Base-by-base conservation (phyloP, 1,140 invertebrate genomes). In the Sycophaga agraensis region DNA sequence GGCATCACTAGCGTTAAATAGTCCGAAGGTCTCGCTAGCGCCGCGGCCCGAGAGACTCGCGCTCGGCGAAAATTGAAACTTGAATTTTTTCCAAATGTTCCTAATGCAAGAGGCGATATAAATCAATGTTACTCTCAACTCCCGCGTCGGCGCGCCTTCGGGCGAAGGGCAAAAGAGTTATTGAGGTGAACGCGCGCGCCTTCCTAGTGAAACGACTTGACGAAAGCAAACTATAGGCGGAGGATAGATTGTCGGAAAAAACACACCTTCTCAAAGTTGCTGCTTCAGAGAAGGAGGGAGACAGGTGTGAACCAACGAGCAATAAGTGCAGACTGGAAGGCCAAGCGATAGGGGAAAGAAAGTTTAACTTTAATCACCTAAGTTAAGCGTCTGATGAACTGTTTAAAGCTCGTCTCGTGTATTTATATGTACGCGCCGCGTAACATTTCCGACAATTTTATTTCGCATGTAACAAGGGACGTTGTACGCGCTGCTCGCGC, bases 21-120 rank as follows among this genome's bases (percentile, higher is more conserved):
- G 46, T 59, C 46, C 48, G 57, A 50, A 42, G 46, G 46, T 31
- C 56, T 39, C 55, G 46, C 19, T 11, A 14, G 8, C 34, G 35
- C 4, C 9, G 19, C 43, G 35, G 26, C 8, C 31, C 40, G 53
- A 43, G 24, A 43, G 22, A 31, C 14, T 53, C 12, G 21, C 26
- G 37, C 21, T 22, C 53, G 40, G 12, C 53, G 31, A 51, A 43
- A 24, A 26, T 54, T 48, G 50, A 54, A 55, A 22, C 50, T 61
- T 48, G 42, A 61, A 61, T 56, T 56, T 56, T 62, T 56, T 62
- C 59, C 59, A 62, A 62, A 62, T 62, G 59, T 62, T 62, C 59
- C 59, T 62, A 62, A 48, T 54, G 24, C 19, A 54, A 61, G 50
- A 54, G 49, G 50, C 59, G 59, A 45, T 51, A 26, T 43, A 43